Evolutionary conservation across 2,113 vertebrate genomes (phyloP).

Genomic region (Asarcornis scutulata): DNA sequence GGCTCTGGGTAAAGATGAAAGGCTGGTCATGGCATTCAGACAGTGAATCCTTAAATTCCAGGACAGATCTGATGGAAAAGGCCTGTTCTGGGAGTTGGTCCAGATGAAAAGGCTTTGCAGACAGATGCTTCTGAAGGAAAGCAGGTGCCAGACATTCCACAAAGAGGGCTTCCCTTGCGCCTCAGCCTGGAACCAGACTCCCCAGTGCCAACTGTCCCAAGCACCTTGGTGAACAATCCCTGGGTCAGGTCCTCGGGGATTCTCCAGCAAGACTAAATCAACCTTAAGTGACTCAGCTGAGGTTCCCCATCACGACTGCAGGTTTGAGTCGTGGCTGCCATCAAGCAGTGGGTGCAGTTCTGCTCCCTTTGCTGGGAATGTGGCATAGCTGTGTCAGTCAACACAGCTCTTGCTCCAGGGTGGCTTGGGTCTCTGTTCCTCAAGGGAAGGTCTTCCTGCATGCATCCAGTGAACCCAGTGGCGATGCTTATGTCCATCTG

Average conservation of each 20-base stretch:
- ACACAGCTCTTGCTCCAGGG: background rate
- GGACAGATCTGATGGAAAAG: background rate
- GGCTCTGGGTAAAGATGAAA: background rate
- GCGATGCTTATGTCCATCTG: background rate
- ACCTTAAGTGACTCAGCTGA: background rate
- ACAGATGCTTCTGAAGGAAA: background rate
- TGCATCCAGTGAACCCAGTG: background rate
- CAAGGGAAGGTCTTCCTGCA: background rate
- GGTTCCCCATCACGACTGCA: rapidly evolving
- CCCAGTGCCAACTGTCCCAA: rapidly evolving
- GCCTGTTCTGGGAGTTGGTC: background rate
- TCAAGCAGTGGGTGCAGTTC: background rate
- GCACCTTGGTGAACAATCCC: background rate
- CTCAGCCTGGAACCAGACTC: background rate
- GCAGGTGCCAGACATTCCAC: background rate
- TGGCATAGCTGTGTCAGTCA: background rate
- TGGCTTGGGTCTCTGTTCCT: background rate
- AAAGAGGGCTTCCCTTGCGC: background rate
- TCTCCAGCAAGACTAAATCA: background rate
- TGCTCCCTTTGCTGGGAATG: background rate
- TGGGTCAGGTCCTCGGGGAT: rapidly evolving
- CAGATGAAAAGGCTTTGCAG: background rate
- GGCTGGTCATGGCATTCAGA: background rate
- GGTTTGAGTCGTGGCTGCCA: background rate
- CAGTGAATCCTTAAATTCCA: background rate